Percentiles rank a stretch among this genome's conserved stretches.
These are phyloP conservation scores for Liasis olivaceus DNA, from an alignment of 2,797 vertebrate genomes.

Conservation along the genomic window DNA sequence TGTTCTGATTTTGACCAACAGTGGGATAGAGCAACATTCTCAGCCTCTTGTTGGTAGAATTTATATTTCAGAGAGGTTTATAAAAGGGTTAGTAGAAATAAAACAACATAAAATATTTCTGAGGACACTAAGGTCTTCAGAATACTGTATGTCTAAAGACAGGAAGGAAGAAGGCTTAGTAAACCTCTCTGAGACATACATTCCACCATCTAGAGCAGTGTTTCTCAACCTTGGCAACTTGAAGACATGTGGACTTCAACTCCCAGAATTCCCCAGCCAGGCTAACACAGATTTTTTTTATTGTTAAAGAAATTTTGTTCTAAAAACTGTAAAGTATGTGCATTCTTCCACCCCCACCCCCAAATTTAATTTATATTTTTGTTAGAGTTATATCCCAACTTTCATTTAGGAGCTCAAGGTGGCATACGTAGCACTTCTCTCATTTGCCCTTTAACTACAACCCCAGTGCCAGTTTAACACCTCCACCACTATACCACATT, in stretches of 20 bases:
- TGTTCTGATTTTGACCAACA: not conserved
- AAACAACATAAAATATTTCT: not conserved
- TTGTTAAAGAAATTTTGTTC: not conserved
- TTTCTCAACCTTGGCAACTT: too few species aligned
- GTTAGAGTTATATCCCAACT: not conserved
- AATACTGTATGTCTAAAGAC: not conserved
- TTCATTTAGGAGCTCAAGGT: not conserved
- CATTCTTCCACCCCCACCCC: not conserved
- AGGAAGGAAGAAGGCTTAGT: not conserved
- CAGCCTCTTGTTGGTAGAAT: not conserved
- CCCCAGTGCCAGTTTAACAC: not conserved
- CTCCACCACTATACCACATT: not conserved
- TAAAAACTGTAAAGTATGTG: not conserved
- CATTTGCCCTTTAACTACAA: not conserved
- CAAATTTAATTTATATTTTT: not conserved
- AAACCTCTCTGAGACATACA: not conserved
- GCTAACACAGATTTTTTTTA: not conserved
- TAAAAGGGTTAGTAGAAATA: not conserved
- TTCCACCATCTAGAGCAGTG: not conserved
- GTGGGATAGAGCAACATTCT: not conserved
- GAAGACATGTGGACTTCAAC: too few species aligned
- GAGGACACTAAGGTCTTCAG: not conserved
- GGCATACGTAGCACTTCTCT: not conserved
- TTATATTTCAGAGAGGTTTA: not conserved
- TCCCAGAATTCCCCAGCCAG: too few species aligned